phyloP scores from a whole-genome alignment of 1,140 invertebrate species.

The Scaptodrosophila lebanonensis region DNA sequence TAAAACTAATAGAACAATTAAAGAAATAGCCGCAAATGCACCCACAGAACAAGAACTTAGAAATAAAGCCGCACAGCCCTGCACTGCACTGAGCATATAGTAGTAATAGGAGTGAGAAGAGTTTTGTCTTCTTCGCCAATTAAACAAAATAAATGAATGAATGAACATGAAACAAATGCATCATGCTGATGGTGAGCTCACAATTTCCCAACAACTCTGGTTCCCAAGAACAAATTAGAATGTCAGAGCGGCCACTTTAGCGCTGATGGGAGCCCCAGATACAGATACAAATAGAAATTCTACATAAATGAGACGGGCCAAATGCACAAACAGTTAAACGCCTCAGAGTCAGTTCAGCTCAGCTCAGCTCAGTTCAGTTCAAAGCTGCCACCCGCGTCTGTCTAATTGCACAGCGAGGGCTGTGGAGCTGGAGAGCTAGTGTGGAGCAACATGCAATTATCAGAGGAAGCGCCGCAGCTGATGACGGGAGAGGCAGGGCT shows the following conservation, averaged over 20 bases:
- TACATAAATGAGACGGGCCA: constrained; percentile 37
- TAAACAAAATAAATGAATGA: constrained; percentile 51
- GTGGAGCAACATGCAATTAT: constrained; percentile 61
- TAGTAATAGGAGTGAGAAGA: constrained; percentile 50
- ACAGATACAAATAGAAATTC: constrained; percentile 20
- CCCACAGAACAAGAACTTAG: constrained; percentile 33
- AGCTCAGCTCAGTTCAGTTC: constrained; percentile 29
- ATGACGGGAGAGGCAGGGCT: background rate
- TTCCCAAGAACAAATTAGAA: constrained; percentile 70
- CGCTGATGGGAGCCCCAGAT: constrained; percentile 29
- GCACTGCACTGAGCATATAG: constrained; percentile 34
- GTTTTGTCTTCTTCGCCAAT: constrained; percentile 55
- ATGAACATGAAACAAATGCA: constrained; percentile 47
- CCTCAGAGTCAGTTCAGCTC: constrained; percentile 5
- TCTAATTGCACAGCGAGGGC: too few relatives aligned
- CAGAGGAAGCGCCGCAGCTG: constrained; percentile 24
- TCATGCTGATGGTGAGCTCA: constrained; percentile 36
- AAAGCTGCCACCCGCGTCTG: constrained; percentile 20
- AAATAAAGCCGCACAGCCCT: constrained; percentile 36
- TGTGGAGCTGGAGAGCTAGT: too few relatives aligned
- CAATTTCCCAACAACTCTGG: constrained; percentile 66
- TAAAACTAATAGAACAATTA: constrained; percentile 74
- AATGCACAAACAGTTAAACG: constrained; percentile 63
- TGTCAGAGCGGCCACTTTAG: background rate
- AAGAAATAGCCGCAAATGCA: constrained; percentile 52